Conservation (phyloP, 2,797 vertebrate genomes). For the Phrynocephalus guinanensis region DNA sequence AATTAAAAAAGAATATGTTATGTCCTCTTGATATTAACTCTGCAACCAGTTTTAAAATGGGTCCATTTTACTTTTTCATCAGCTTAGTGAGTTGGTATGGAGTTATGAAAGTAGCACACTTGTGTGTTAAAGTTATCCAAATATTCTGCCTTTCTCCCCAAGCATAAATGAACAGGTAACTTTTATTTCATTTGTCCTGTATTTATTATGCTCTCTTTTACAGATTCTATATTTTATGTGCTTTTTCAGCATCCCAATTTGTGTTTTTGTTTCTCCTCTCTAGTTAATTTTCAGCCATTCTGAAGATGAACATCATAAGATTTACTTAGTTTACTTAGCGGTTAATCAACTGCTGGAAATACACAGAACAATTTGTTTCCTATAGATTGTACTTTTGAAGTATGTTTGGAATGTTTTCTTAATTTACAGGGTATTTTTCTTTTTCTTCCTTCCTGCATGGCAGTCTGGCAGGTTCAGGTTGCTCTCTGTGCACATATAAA, state of each 20-base stretch:
- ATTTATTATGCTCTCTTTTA: no score
- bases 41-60: no score
- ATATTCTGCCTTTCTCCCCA: no score
- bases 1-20: no score
- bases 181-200: no score
- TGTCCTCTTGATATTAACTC: no score
- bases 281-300: neutral
- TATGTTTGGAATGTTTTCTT: constrained; percentile 50
- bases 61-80: no score
- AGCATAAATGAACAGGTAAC: no score
- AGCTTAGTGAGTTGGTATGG: no score
- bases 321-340: constrained; percentile 48
- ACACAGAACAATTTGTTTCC: constrained; percentile 40
- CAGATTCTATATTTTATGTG: neutral
- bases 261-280: fast-evolving
- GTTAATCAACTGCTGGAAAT: constrained; percentile 58
- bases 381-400: constrained; percentile 35
- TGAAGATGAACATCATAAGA: constrained; percentile 20
- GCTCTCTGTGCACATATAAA: constrained; percentile 31
- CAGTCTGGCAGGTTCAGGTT: constrained; percentile 30
- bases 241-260: neutral
- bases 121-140: no score
- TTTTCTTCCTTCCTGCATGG: constrained; percentile 54
- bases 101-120: no score
- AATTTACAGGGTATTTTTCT: constrained; percentile 50